Evolutionary conservation across 1,140 invertebrate species (phyloP).

Genomic region (Neomicropteryx cornuta): DNA sequence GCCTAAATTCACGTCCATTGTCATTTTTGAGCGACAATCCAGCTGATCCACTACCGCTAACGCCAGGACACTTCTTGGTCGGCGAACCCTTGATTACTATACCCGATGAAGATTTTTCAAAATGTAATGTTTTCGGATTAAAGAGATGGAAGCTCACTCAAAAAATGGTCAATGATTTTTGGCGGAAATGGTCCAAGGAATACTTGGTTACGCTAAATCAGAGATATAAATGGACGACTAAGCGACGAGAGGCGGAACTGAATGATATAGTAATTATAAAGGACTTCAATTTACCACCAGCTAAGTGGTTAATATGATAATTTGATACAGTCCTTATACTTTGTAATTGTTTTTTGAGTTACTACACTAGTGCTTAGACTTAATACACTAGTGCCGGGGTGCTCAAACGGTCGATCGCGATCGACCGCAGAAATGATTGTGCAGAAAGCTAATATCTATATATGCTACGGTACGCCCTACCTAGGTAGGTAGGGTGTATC

Average conservation of each 20-base stretch:
- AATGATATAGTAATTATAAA: conserved; percentile 17
- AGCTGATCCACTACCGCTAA: conserved; percentile 16
- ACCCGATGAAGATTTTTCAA: conserved; percentile 11
- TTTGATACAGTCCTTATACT: conserved; percentile 11
- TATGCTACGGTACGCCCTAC: too few species aligned
- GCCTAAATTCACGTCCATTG: conserved; percentile 8
- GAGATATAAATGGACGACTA: conserved; percentile 6
- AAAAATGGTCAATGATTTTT: conserved; percentile 15
- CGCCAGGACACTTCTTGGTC: conserved; percentile 26
- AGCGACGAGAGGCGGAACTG: conserved; percentile 7
- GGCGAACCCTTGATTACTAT: conserved; percentile 19
- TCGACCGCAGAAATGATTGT: too few species aligned
- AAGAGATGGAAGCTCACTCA: conserved; percentile 17
- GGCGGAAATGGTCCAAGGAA: conserved; percentile 16
- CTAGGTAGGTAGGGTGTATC: too few species aligned
- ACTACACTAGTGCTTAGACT: too few species aligned
- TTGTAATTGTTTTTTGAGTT: too few species aligned
- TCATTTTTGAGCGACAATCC: conserved; percentile 1
- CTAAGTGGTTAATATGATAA: conserved; percentile 20
- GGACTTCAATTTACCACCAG: conserved; percentile 18
- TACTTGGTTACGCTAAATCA: conserved; percentile 10
- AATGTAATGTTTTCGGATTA: conserved; percentile 3
- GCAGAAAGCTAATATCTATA: too few species aligned
- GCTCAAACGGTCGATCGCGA: too few species aligned
- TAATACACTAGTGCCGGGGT: too few species aligned